A percentile compares a stretch with the other conserved stretches of the same genome.
These are phyloP conservation scores for Mylabris phalerata DNA, from an alignment of 1,140 invertebrate species.

Conservation along the genomic window DNA sequence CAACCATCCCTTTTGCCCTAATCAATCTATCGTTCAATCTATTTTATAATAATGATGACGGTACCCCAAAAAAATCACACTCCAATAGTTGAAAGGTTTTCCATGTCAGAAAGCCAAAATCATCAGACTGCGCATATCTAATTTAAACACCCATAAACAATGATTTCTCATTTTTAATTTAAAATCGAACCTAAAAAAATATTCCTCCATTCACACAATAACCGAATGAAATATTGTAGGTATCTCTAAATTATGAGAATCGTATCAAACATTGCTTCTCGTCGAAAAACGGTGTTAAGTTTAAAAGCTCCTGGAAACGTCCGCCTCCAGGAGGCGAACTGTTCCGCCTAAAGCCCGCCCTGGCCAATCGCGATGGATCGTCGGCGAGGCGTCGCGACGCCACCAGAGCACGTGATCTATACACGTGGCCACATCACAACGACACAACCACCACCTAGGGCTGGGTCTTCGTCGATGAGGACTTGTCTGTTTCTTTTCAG, in stretches of 20 bases:
- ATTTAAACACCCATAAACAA: too few relatives aligned
- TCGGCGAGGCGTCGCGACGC: conserved; percentile 35
- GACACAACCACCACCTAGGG: conserved; percentile 27
- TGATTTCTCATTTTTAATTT: too few relatives aligned
- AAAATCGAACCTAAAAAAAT: too few relatives aligned
- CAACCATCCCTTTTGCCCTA: too few relatives aligned
- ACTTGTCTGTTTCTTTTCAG: conserved; percentile 8
- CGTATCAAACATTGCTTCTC: conserved; percentile 30
- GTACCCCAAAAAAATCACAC: conserved; percentile 1
- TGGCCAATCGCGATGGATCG: conserved; percentile 26
- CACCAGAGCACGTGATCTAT: conserved; percentile 33
- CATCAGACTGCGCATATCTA: too few relatives aligned
- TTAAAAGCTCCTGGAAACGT: conserved; percentile 20
- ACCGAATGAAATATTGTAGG: too few relatives aligned
- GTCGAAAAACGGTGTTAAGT: conserved; percentile 2
- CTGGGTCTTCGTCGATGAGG: conserved; percentile 9
- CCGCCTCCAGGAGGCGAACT: conserved; percentile 30
- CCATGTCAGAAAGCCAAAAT: conserved; percentile 2
- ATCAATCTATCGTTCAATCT: too few relatives aligned
- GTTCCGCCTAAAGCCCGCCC: conserved; percentile 32
- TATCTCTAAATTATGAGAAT: too few relatives aligned
- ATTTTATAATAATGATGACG: too few relatives aligned
- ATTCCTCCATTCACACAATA: too few relatives aligned
- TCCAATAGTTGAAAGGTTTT: conserved; percentile 8
- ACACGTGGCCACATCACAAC: conserved; percentile 21